Evolutionary conservation across 2,113 vertebrate genomes (phyloP).

Genomic region (Garra rufa): DNA sequence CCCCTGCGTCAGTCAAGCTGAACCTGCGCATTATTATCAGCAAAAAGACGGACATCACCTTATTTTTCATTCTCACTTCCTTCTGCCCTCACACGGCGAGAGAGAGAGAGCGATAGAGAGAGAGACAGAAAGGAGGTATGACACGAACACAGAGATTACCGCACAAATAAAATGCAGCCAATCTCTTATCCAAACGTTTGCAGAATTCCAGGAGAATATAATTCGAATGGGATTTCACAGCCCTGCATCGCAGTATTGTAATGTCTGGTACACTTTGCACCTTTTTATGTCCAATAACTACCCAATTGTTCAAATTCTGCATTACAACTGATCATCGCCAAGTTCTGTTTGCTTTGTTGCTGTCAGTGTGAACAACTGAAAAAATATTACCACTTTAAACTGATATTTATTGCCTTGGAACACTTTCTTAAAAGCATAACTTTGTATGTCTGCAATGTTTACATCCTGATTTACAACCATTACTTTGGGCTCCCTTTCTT

Average conservation of each 20-base stretch:
- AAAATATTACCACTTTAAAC: not conserved
- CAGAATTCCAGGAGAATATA: not conserved
- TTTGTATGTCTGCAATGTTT: not conserved
- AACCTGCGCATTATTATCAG: conserved; percentile 76
- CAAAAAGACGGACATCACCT: conserved; percentile 65
- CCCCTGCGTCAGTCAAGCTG: conserved; percentile 74
- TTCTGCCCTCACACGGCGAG: conserved; percentile 55
- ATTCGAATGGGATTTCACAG: not conserved
- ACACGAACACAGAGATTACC: not conserved
- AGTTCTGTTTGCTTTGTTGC: not conserved
- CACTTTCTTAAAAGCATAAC: not conserved
- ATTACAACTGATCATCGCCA: not conserved
- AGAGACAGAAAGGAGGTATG: conserved; percentile 46
- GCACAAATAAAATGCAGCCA: conserved; percentile 19
- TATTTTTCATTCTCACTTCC: conserved; percentile 67
- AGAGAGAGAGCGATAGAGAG: conserved; percentile 5
- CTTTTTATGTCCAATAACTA: not conserved
- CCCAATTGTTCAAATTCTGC: not conserved
- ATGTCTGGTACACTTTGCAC: not conserved
- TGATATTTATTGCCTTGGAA: not conserved
- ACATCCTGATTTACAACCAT: not conserved
- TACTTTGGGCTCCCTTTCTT: not conserved
- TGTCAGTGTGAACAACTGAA: too few relatives aligned
- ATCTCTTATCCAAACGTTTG: conserved; percentile 3
- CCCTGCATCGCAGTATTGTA: not conserved